Percentiles rank a stretch among this genome's conserved stretches.
Conservation (phyloP, 2,888 invertebrate genomes). For the Sisyra terminalis region DNA sequence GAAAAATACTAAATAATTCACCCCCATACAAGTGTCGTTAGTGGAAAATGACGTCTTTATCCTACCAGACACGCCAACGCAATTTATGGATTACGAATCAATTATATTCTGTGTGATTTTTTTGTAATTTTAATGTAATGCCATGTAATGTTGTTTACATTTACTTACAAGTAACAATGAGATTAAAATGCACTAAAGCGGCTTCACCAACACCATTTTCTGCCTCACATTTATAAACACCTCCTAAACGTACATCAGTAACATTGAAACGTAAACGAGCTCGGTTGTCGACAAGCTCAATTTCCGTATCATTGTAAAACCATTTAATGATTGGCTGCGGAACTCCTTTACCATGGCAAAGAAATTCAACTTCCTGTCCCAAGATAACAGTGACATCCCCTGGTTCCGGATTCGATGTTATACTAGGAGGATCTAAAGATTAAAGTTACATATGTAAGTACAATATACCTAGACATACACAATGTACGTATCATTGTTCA, state of each 20-base stretch:
- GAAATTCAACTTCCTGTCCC: slow-evolving; percentile 58
- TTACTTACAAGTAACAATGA: slow-evolving; percentile 54
- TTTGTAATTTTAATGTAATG: too few species aligned
- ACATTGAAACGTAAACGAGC: slow-evolving; percentile 45
- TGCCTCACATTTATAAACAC: slow-evolving; percentile 55
- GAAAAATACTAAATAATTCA: too few species aligned
- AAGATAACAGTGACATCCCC: slow-evolving; percentile 56
- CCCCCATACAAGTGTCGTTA: too few species aligned
- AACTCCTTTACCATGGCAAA: slow-evolving; percentile 52
- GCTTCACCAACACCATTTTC: slow-evolving; percentile 61
- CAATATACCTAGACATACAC: too few species aligned
- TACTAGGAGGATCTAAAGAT: slow-evolving; percentile 46
- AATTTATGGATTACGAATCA: too few species aligned
- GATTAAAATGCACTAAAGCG: slow-evolving; percentile 44
- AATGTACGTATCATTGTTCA: too few species aligned
- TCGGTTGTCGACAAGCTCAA: slow-evolving; percentile 41
- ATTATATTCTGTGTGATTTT: too few species aligned
- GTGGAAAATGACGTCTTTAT: too few species aligned
- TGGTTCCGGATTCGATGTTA: slow-evolving; percentile 46
- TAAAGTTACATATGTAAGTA: too few species aligned
- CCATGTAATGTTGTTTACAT: neutral
- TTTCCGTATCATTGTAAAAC: slow-evolving; percentile 43
- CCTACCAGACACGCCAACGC: too few species aligned
- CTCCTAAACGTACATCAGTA: slow-evolving; percentile 47
- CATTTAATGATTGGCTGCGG: slow-evolving; percentile 59